Conservation (phyloP, 2,888 invertebrate species). For the Scaptomyza caliginosa region DNA sequence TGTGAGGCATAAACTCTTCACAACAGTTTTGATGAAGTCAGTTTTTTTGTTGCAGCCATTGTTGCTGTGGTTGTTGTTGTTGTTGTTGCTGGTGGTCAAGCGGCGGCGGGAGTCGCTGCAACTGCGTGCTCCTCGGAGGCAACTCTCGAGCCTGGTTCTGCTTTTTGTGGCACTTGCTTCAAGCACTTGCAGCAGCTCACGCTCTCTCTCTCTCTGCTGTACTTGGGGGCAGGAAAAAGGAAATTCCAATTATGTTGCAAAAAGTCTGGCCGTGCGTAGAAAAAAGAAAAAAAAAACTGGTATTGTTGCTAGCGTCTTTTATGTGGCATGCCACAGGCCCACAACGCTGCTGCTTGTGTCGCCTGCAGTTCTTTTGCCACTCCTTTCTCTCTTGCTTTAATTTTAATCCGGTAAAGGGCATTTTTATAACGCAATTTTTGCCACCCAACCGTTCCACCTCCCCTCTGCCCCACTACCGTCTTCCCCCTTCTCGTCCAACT, state of each 20-base stretch:
- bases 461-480: background rate
- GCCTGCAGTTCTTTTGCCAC: constrained; percentile 41
- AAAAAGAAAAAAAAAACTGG: constrained; percentile 65
- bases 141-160: constrained; percentile 63
- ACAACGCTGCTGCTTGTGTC: constrained; percentile 7
- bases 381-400: constrained; percentile 44
- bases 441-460: background rate
- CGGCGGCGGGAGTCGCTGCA: constrained; percentile 9
- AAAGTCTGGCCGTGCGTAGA: constrained; percentile 74
- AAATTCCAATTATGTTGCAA: constrained; percentile 77
- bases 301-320: constrained; percentile 62
- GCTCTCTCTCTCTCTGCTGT: background rate
- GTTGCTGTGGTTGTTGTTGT: constrained; percentile 19
- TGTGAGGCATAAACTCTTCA: constrained; percentile 40
- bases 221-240: constrained; percentile 67
- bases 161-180: constrained; percentile 69
- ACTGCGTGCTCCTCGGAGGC: constrained; percentile 3
- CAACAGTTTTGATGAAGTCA: constrained; percentile 43
- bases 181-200: background rate
- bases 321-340: constrained; percentile 41
- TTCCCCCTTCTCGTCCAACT: background rate
- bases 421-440: constrained; percentile 33
- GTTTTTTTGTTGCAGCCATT: constrained; percentile 21
- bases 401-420: constrained; percentile 68
- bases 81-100: constrained; percentile 49